phyloP scores from a whole-genome alignment of 2,797 vertebrate species.

The Myripristis jacobus region DNA sequence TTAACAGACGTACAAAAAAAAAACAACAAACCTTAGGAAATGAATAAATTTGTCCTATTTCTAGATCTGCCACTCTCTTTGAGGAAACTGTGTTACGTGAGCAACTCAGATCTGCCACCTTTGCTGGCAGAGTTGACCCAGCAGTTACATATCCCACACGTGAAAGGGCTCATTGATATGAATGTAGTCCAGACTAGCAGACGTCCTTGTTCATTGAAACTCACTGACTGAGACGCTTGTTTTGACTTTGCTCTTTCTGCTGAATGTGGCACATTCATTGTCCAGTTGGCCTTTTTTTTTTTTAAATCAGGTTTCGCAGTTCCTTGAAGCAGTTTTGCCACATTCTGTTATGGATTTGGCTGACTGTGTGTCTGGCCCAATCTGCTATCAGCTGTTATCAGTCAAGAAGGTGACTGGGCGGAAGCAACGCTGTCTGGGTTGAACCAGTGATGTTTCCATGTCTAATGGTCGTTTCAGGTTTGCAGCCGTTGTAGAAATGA shows the following conservation, averaged over 20 bases:
- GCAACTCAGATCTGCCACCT: neutral
- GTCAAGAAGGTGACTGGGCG: neutral
- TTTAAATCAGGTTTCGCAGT: neutral
- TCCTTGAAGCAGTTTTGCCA: neutral
- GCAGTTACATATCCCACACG: neutral
- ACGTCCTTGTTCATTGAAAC: neutral
- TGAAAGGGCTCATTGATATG: neutral
- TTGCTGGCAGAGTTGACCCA: neutral
- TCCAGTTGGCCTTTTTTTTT: neutral
- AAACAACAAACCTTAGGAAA: no score
- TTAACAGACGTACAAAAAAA: neutral
- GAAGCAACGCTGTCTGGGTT: conserved; percentile 8
- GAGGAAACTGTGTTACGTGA: no score
- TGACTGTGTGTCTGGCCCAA: neutral
- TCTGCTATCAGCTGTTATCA: conserved; percentile 42
- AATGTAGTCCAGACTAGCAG: neutral
- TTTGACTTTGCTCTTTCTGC: neutral
- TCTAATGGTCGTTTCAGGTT: neutral
- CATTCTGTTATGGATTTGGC: conserved; percentile 7
- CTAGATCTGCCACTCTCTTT: no score
- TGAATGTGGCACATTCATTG: neutral
- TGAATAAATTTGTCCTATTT: no score
- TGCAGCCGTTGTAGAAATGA: no score
- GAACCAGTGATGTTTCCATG: neutral
- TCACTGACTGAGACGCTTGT: neutral